Evolutionary conservation across 2,888 invertebrate genomes (phyloP), one percentile per base, ranked within the genome.

Genomic region (Cataglyphis albicans): DNA sequence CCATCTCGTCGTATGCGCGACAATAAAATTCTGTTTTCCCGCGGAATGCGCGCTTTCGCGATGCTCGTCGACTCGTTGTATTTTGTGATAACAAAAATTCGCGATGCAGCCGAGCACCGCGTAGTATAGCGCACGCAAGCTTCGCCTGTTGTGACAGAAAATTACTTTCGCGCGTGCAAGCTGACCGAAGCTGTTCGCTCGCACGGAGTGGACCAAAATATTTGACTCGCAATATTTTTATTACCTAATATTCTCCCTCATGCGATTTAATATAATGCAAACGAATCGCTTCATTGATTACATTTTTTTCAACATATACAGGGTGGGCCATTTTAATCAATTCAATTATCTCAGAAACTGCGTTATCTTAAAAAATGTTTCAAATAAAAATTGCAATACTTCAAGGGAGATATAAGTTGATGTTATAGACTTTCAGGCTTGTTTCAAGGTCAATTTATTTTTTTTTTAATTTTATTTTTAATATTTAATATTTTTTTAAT

Each of bases 61-160:
- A 7, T n/a, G 29, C 57, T 7, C 41, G 72, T 21, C 59, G 21
- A 18, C 32, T 32, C 78, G 44, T 44, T 80, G 52, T 80, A 80
- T 80, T 80, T 80, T 80, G 78, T 80, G 72, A 80, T 72, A 80
- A 80, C 78, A 80, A 80, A 80, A 80, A 80, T 78, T 78, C 78
- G 32, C 78, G 21, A 78, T 59, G 73, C 59, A 25, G 25, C 25
- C 78, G 70, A 70, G 57, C 29, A 25, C 25, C 59, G 57, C 32
- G 72, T 44, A 12, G 35, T 72, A 21, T 72, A 72, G 72, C 72
- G 32, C 57, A 59, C 78, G 21, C 59, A 44, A 72, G 48, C 48
- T 72, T 80, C 25, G 78, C 78, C 78, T 72, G 76, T 78, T 70
- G 78, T 70, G 72, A 59, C 73, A 72, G 78, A 72, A 59, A 80